phyloP scores from a whole-genome alignment of 2,113 vertebrate species.

The Lucifuga dentata region DNA sequence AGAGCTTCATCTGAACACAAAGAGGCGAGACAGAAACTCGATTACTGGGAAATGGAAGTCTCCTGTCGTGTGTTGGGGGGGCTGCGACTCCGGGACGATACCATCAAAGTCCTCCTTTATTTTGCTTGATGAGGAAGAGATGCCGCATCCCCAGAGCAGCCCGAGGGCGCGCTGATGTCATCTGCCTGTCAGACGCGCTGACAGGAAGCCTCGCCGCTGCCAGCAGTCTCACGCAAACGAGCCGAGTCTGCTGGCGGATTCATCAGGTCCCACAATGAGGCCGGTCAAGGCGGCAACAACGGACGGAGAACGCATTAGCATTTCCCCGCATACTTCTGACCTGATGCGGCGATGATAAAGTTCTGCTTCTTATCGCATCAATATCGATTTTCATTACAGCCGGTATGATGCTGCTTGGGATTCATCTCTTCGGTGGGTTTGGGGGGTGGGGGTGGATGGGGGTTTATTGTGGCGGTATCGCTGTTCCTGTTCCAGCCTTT shows the following conservation, averaged over 20 bases:
- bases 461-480: background rate
- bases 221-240: conserved; percentile 27
- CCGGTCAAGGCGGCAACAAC: conserved; percentile 41
- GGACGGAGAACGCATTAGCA: conserved; percentile 51
- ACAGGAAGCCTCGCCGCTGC: conserved; percentile 62
- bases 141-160: conserved; percentile 58
- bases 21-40: conserved; percentile 76
- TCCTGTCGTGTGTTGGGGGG: conserved; percentile 63
- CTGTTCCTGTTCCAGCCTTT: conserved; percentile 52
- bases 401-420: conserved; percentile 39
- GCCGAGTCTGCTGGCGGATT: conserved; percentile 56
- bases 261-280: conserved; percentile 63
- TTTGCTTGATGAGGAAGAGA: conserved; percentile 79
- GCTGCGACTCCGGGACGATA: conserved; percentile 69
- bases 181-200: conserved; percentile 72
- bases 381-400: conserved; percentile 41
- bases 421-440: conserved; percentile 24
- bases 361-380: background rate
- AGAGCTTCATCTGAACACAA: conserved; percentile 71
- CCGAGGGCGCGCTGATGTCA: conserved; percentile 75
- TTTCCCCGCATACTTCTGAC: conserved; percentile 29
- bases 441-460: too few relatives aligned
- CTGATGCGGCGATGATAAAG: conserved; percentile 29
- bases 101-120: conserved; percentile 81
- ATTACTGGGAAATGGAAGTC: conserved; percentile 80